Conservation (phyloP, 1,140 invertebrate species). For the Tetramorium parvispinum region DNA sequence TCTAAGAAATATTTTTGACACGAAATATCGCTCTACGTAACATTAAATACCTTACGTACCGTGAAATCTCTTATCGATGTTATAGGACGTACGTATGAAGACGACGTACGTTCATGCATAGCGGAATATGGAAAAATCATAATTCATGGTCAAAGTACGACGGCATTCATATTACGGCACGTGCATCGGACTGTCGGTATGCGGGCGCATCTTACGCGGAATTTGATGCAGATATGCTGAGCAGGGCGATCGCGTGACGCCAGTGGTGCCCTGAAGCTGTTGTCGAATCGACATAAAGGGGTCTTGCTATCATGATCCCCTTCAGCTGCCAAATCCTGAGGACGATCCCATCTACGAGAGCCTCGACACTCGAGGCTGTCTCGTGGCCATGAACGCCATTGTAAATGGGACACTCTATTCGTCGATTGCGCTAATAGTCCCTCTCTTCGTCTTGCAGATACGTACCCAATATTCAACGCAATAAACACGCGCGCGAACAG, state of each 20-base stretch:
- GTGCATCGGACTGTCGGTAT: constrained; percentile 51
- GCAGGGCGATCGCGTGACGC: constrained; percentile 70
- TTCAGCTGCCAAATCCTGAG: constrained; percentile 72
- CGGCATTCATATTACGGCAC: constrained; percentile 52
- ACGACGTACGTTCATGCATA: not conserved
- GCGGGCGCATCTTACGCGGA: constrained; percentile 56
- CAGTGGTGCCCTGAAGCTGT: constrained; percentile 67
- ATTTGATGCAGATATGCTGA: constrained; percentile 66
- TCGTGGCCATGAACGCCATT: constrained; percentile 60
- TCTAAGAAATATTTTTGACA: not conserved
- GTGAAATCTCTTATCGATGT: not conserved
- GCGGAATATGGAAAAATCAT: constrained; percentile 48
- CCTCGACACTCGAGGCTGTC: constrained; percentile 66
- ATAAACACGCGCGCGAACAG: constrained; percentile 29
- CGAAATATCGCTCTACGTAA: not conserved
- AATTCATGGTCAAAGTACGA: constrained; percentile 48
- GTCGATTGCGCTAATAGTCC: constrained; percentile 52
- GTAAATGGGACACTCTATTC: constrained; percentile 69
- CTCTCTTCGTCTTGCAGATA: constrained; percentile 70
- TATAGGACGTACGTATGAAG: not conserved
- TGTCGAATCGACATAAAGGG: constrained; percentile 71
- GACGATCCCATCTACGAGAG: constrained; percentile 73
- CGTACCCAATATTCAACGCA: constrained; percentile 8
- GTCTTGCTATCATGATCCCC: constrained; percentile 70
- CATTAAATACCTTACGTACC: constrained; percentile 10